Evolutionary conservation across 2,888 invertebrate species (phyloP), one percentile per base, ranked within the genome.

Genomic region (Ophraella communa): DNA sequence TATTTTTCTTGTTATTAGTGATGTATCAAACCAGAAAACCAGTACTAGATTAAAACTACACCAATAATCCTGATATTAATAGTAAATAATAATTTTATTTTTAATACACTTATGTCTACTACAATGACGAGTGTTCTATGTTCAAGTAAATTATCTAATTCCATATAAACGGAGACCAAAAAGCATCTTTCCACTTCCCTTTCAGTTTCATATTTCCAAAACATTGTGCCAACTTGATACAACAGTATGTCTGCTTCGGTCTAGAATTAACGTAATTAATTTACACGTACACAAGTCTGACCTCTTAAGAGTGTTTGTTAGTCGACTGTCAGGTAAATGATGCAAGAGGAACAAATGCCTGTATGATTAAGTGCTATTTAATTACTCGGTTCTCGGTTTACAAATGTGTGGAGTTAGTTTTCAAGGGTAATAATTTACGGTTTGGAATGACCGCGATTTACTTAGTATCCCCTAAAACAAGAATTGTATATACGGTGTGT

Each of bases 141-240:
- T n/a, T n/a, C n/a, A n/a, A n/a, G 49, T 51, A 51, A 51, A 20
- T 51, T 24, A 7, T 24, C 49, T 51, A 51, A 51, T 51, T 51
- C 49, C 49, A 51, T 51, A 51, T 51, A 24, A 51, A 24, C 49
- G 27, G n/a, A n/a, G n/a, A 20, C 49, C 49, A 17, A 23, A 49
- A n/a, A n/a, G 49, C 49, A 49, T 30, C 30, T 10, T 14, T n/a
- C 27, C 49, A 51, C 27, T 51, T 51, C 27, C 49, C 49, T 51
- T 51, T 51, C 49, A 51, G 49, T 51, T 51, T 51, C 49, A 51
- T 51, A 27, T 51, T 51, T 51, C 49, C 49, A 51, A 51, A 51
- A 51, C 49, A 51, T 51, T 51, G n/a, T 51, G 49, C 49, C 49
- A 51, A 51, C 49, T 51, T 27, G 49, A 51, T 51, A 24, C 27